Conservation (phyloP, 2,888 invertebrate genomes). For the Nephrotoma flavescens region DNA sequence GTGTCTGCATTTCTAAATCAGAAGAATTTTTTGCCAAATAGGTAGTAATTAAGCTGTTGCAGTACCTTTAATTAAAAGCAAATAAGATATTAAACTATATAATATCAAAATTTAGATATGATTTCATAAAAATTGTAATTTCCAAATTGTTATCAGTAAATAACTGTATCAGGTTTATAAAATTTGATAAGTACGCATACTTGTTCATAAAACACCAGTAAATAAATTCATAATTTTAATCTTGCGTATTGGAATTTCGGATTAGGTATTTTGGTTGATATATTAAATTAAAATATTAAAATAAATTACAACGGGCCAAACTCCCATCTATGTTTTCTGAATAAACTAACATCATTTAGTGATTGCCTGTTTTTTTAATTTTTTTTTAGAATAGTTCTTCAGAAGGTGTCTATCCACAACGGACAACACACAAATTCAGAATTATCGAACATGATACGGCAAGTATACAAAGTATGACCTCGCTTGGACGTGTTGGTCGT, state of each 20-base stretch:
- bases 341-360: no score
- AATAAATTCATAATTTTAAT: background rate
- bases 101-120: background rate
- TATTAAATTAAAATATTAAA: background rate
- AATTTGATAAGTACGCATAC: background rate
- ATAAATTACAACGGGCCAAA: background rate
- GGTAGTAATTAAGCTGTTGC: no score
- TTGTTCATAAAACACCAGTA: background rate
- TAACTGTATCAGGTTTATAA: background rate
- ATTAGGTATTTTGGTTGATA: background rate
- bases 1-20: background rate
- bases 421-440: slow-evolving; percentile 62
- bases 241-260: background rate
- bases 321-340: no score
- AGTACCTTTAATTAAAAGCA: background rate
- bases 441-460: slow-evolving; percentile 79
- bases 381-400: slow-evolving; percentile 40
- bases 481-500: slow-evolving; percentile 67
- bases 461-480: slow-evolving; percentile 79
- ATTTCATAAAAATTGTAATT: background rate
- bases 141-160: background rate
- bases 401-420: slow-evolving; percentile 55
- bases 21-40: no score
- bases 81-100: background rate
- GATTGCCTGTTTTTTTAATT: background rate